These are phyloP conservation scores for Syngnathus scovelli DNA, from an alignment of 2,113 vertebrate species.

Conservation along the genomic window DNA sequence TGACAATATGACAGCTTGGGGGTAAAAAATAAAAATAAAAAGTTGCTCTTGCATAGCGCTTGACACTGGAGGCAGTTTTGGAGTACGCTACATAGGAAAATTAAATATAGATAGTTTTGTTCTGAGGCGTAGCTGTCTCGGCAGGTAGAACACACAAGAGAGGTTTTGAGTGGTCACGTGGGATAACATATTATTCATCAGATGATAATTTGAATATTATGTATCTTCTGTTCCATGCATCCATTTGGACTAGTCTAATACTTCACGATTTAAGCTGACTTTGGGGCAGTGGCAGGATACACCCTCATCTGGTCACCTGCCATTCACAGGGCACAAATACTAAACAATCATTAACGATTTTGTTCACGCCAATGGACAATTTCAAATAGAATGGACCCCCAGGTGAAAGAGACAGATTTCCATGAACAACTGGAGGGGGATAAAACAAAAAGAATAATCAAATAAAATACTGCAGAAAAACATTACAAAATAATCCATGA, in stretches of 20 bases:
- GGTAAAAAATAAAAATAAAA: constrained; percentile 1
- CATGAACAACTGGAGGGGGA: no score
- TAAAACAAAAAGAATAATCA: no score
- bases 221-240: neutral
- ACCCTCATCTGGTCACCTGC: neutral
- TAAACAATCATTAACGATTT: neutral
- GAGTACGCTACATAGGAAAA: neutral
- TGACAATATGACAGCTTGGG: neutral
- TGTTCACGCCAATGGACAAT: no score
- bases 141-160: constrained; percentile 2
- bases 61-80: constrained; percentile 4
- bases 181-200: neutral
- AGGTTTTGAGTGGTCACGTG: neutral
- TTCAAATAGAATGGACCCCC: no score
- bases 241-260: neutral
- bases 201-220: neutral
- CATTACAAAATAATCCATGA: no score
- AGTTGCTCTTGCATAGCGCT: neutral
- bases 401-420: no score
- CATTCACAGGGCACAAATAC: neutral
- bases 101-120: constrained; percentile 30
- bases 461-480: no score
- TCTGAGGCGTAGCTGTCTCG: constrained; percentile 9
- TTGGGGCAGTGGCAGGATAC: neutral
- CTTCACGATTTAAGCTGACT: neutral